Evolutionary conservation across 2,888 invertebrate genomes (phyloP).

Genomic region (Heliothis peltigera): DNA sequence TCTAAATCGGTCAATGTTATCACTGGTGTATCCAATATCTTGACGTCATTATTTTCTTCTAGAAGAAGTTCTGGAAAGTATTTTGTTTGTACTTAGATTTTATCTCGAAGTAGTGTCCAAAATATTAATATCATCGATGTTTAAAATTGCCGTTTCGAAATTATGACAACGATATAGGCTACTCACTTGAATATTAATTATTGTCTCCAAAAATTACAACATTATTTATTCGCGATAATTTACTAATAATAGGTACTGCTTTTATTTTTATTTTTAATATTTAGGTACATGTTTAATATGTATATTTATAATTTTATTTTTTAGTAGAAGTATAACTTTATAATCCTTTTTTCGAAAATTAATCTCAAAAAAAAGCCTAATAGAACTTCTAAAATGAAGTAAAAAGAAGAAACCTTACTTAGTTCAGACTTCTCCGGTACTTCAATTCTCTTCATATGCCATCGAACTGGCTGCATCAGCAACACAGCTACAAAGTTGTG

Average conservation of each 20-base stretch:
- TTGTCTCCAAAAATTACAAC: too few relatives aligned
- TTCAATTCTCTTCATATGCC: conserved; percentile 48
- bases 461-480: conserved; percentile 49
- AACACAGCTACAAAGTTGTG: conserved; percentile 44
- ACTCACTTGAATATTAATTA: too few relatives aligned
- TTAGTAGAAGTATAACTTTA: too few relatives aligned
- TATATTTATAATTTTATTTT: too few relatives aligned
- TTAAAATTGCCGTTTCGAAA: not conserved
- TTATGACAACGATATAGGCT: too few relatives aligned
- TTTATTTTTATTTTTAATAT: too few relatives aligned
- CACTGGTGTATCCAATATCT: conserved; percentile 35
- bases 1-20: conserved; percentile 40
- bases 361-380: too few relatives aligned
- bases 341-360: too few relatives aligned
- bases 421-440: conserved; percentile 17
- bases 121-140: not conserved
- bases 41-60: conserved; percentile 24
- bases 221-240: too few relatives aligned
- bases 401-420: conserved; percentile 12
- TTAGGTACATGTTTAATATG: too few relatives aligned
- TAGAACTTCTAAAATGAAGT: too few relatives aligned
- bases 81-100: not conserved
- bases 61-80: conserved; percentile 35
- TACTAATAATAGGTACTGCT: too few relatives aligned
- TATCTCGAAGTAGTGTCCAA: not conserved